Evolutionary conservation across 1,140 invertebrate genomes (phyloP), one percentile per base, ranked within the genome.

Genomic region (Atta texana): DNA sequence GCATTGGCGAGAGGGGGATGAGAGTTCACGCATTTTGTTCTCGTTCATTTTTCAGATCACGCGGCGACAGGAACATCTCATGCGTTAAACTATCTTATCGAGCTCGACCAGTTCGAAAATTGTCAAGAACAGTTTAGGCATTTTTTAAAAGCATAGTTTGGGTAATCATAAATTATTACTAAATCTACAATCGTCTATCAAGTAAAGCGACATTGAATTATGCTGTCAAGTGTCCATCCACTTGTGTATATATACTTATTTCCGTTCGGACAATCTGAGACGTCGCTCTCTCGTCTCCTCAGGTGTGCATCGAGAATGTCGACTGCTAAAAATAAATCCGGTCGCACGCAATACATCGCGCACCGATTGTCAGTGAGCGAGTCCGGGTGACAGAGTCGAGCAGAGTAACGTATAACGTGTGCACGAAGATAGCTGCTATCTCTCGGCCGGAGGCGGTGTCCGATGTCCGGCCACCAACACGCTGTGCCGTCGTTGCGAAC

Each of bases 401-500:
- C 77, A 28, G 64, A 24, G 77, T 86, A 75, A 53, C 24, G 61
- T 55, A 84, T 78, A 85, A 86, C 74, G 64, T 68, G 55, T 21
- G 87, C 87, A 75, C 85, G 28, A 87, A 91, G 90, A 91, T 91
- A 91, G 81, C 53, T 55, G 87, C 86, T 91, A 91, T 91, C 90
- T 91, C 90, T 89, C 88, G 90, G 59, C 34, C 61, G 77, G 77
- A 85, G 76, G 24, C n/a, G 90, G 90, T 91, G 86, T 91, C 90
- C 66, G 78, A 21, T 91, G 86, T 64, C 87, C 90, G 90, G 80
- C 90, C 88, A 91, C 90, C 90, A 89, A 91, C 86, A 74, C 81
- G 10, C 82, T n/a, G 21, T 53, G 57, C 55, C 66, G 86, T 55
- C 51, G 84, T 64, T 86, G 53, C 75, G 12, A 66, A 53, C 88